phyloP scores from a whole-genome alignment of 2,113 vertebrate species.

The Bos javanicus region DNA sequence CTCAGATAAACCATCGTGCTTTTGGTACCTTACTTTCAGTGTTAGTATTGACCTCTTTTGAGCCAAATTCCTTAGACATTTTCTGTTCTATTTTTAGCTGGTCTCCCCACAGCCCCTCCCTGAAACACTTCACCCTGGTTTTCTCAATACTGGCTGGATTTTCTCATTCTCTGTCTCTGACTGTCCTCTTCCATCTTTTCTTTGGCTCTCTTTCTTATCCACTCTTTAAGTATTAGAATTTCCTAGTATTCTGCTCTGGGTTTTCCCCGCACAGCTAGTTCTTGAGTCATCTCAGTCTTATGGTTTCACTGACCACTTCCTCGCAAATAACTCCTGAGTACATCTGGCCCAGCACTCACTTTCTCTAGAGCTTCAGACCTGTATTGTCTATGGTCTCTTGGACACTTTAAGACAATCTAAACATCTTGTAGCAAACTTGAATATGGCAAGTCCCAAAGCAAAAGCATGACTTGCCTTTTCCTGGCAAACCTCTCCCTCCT shows the following conservation, averaged over 20 bases:
- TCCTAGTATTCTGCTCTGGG: background rate
- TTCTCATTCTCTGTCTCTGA: background rate
- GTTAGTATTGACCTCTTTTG: background rate
- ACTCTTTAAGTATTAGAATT: background rate
- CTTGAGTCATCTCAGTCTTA: background rate
- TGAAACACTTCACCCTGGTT: background rate
- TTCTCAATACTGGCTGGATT: background rate
- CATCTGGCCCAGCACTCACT: background rate
- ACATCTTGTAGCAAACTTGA: background rate
- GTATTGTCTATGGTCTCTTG: background rate
- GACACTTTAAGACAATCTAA: background rate
- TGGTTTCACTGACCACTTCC: background rate
- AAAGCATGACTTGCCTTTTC: background rate
- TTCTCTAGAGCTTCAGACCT: background rate
- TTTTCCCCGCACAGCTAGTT: background rate
- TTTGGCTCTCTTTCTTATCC: background rate
- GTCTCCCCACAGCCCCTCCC: background rate
- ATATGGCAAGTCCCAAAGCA: background rate
- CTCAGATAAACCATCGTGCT: background rate
- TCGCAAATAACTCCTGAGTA: background rate
- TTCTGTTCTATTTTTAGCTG: slow-evolving; percentile 33
- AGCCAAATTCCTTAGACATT: background rate
- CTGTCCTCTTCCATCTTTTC: background rate
- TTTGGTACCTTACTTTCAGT: background rate
- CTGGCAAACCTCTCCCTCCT: background rate